Evolutionary conservation across 2,888 invertebrate genomes (phyloP).

Genomic region (Asteroscopus sphinx): DNA sequence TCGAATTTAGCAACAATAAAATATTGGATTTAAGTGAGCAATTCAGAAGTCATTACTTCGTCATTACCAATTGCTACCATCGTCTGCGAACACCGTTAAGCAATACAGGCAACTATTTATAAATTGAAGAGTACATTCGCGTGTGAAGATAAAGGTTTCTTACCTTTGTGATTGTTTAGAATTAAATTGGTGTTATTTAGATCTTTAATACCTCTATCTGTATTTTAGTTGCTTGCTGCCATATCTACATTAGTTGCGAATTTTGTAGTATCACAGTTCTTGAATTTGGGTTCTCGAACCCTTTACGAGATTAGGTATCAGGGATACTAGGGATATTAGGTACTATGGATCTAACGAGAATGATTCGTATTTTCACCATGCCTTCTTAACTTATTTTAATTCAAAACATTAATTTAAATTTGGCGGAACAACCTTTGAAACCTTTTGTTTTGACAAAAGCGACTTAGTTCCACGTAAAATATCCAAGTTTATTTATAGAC

Average conservation of each 20-base stretch:
- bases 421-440: constrained; percentile 4
- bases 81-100: constrained; percentile 43
- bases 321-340: too few relatives aligned
- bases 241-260: too few relatives aligned
- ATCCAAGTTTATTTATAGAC: constrained; percentile 70
- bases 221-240: constrained; percentile 1
- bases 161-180: constrained; percentile 31
- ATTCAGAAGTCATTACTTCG: constrained; percentile 39
- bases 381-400: too few relatives aligned
- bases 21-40: constrained; percentile 31
- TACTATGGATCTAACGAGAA: too few relatives aligned
- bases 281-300: too few relatives aligned
- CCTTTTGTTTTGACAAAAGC: constrained; percentile 44
- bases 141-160: constrained; percentile 36
- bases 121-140: constrained; percentile 35
- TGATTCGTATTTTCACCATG: too few relatives aligned
- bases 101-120: constrained; percentile 43
- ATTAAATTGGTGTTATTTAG: constrained; percentile 19
- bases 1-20: constrained; percentile 23
- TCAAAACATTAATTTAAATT: constrained; percentile 15
- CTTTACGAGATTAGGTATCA: too few relatives aligned
- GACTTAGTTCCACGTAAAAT: constrained; percentile 54
- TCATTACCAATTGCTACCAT: constrained; percentile 45
- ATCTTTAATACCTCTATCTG: constrained; percentile 6
- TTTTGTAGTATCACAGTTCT: too few relatives aligned